Conservation (phyloP, 2,888 invertebrate genomes). For the Apamea epomidion region DNA sequence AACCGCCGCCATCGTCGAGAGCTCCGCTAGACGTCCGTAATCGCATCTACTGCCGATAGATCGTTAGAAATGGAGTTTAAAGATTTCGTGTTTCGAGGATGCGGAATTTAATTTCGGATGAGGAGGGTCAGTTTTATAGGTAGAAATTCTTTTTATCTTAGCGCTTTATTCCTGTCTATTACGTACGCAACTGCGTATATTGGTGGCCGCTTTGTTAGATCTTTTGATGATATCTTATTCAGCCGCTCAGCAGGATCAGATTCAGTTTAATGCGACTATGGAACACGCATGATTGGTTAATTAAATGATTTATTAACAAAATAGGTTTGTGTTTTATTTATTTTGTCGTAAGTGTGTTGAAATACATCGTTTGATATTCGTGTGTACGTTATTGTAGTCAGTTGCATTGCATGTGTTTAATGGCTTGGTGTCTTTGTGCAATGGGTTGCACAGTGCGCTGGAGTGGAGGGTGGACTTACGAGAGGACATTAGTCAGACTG, state of each 20-base stretch:
- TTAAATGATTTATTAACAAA: neutral
- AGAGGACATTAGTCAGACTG: no score
- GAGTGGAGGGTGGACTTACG: no score
- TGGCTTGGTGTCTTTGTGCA: neutral
- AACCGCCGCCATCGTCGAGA: constrained; percentile 43
- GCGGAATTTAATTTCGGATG: constrained; percentile 57
- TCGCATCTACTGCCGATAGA: constrained; percentile 61
- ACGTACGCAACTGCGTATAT: constrained; percentile 38
- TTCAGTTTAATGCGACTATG: constrained; percentile 6
- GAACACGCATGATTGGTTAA: neutral
- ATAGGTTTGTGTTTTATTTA: neutral
- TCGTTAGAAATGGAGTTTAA: constrained; percentile 62
- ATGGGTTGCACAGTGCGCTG: no score
- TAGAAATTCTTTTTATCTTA: constrained; percentile 48
- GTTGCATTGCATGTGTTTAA: neutral
- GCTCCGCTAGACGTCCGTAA: constrained; percentile 53
- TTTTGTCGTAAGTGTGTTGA: neutral
- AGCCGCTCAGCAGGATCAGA: neutral
- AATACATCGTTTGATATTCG: neutral
- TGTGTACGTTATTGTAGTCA: neutral
- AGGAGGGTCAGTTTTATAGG: constrained; percentile 55
- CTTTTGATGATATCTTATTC: constrained; percentile 35
- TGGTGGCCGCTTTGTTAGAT: constrained; percentile 28
- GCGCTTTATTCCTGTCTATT: constrained; percentile 48
- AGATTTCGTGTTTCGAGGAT: constrained; percentile 56